Evolutionary conservation across 2,797 vertebrate species (phyloP).

Genomic region (Eulemur coronatus): DNA sequence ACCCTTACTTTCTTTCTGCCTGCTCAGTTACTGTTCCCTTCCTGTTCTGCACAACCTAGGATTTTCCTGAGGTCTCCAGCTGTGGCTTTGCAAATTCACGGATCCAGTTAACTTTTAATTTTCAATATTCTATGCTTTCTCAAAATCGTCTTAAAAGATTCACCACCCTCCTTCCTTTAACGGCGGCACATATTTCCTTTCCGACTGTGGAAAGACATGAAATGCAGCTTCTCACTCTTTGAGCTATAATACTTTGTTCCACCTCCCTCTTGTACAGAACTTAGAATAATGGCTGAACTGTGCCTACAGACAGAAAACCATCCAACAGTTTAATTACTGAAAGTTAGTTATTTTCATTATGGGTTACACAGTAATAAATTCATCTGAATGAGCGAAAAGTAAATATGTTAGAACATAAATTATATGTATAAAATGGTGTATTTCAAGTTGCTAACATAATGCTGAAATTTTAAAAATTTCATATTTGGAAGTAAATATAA

Average conservation of each 20-base stretch:
- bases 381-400: slow-evolving; percentile 16
- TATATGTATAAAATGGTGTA: neutral
- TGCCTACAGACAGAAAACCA: slow-evolving; percentile 55
- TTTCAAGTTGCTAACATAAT: neutral
- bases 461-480: neutral
- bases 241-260: slow-evolving; percentile 18
- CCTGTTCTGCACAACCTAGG: neutral
- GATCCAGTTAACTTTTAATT: neutral
- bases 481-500: slow-evolving; percentile 22
- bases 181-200: neutral
- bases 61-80: neutral
- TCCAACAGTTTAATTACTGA: slow-evolving; percentile 49
- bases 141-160: slow-evolving; percentile 24
- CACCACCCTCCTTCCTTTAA: neutral
- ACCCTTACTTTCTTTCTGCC: neutral
- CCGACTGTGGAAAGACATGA: neutral
- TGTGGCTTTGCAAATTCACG: neutral
- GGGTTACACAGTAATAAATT: neutral
- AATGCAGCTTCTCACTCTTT: neutral
- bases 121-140: neutral
- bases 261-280: slow-evolving; percentile 38
- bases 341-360: slow-evolving; percentile 9
- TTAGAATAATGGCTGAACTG: neutral
- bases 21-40: neutral
- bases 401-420: neutral